These are phyloP conservation scores for Hoplodrina ambigua DNA, from an alignment of 2,888 invertebrate genomes.

Conservation along the genomic window DNA sequence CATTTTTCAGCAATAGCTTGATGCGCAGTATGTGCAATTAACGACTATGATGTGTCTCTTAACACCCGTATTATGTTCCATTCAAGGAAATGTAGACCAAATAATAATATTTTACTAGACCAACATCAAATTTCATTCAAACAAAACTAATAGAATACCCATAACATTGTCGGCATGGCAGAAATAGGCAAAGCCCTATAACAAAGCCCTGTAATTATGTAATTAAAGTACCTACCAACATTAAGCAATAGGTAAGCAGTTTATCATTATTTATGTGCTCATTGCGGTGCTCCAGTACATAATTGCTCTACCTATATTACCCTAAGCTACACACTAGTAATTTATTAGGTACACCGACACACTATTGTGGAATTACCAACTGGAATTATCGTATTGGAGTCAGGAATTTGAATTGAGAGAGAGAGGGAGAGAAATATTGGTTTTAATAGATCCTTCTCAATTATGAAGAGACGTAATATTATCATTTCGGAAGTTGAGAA, in stretches of 20 bases:
- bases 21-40: no score
- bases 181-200: background rate
- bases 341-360: slow-evolving; percentile 47
- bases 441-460: background rate
- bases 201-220: slow-evolving; percentile 16
- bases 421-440: slow-evolving; percentile 3
- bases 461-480: slow-evolving; percentile 11
- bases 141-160: no score
- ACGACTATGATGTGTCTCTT: no score
- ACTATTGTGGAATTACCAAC: slow-evolving; percentile 35
- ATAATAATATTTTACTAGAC: no score
- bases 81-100: no score
- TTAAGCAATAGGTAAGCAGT: slow-evolving; percentile 45
- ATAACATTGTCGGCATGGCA: background rate
- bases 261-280: slow-evolving; percentile 52
- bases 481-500: background rate
- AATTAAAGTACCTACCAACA: slow-evolving; percentile 26
- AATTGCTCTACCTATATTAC: slow-evolving; percentile 51
- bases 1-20: no score
- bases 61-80: no score
- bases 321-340: slow-evolving; percentile 45
- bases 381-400: slow-evolving; percentile 31
- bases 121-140: no score
- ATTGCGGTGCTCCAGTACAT: slow-evolving; percentile 49
- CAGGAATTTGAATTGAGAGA: slow-evolving; percentile 18